Evolutionary conservation across 2,797 vertebrate genomes (phyloP).

Genomic region (Agapornis canus): DNA sequence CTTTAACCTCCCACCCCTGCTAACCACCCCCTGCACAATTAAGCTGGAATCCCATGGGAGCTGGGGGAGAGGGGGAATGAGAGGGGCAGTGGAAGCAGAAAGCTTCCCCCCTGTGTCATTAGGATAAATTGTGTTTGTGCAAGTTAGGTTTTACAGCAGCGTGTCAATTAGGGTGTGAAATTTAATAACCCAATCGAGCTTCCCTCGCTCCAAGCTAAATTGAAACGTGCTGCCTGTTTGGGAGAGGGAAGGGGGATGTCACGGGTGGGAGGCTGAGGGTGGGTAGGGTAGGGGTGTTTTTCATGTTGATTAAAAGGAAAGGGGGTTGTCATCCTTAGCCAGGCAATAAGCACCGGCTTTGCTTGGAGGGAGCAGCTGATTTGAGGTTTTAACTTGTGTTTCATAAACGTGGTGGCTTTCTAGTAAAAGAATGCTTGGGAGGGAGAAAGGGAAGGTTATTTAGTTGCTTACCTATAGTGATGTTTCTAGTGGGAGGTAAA

Average conservation of each 20-base stretch:
- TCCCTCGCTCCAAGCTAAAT: conserved; percentile 57
- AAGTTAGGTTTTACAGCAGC: conserved; percentile 65
- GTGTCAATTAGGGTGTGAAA: conserved; percentile 75
- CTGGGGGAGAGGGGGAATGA: not conserved
- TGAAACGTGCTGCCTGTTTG: conserved; percentile 64
- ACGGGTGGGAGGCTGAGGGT: not conserved
- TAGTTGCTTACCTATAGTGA: conserved; percentile 48
- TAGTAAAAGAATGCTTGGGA: not conserved
- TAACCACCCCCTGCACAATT: conserved; percentile 28
- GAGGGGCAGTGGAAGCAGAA: conserved; percentile 37
- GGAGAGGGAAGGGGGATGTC: conserved; percentile 1
- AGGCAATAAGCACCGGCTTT: not conserved
- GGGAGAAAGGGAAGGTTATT: conserved; percentile 47
- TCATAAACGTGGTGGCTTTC: not conserved
- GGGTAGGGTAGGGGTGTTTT: not conserved
- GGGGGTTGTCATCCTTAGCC: not conserved
- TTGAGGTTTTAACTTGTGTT: not conserved
- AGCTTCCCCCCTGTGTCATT: conserved; percentile 51
- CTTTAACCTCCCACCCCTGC: conserved; percentile 56
- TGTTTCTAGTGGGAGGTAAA: conserved; percentile 28
- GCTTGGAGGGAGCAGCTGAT: not conserved
- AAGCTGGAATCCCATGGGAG: not conserved
- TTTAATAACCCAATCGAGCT: conserved; percentile 72
- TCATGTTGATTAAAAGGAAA: not conserved
- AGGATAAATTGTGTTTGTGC: conserved; percentile 71